A percentile compares a stretch with the other conserved stretches of the same genome.
phyloP scores from a whole-genome alignment of 2,888 invertebrate species.

The Drosophila ezoana region DNA sequence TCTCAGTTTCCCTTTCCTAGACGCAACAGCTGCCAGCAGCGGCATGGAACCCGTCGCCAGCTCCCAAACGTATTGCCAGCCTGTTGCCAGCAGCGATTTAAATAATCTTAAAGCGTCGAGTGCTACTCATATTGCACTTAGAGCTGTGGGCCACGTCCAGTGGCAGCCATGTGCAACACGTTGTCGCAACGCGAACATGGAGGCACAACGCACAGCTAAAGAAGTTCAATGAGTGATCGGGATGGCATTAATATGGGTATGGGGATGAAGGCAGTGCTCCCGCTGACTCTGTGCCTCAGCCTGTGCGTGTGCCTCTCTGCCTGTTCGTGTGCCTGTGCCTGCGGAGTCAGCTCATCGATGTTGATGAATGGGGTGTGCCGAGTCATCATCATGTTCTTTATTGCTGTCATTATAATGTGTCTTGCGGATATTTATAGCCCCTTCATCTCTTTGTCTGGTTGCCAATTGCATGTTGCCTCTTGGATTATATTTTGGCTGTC shows the following conservation, averaged over 20 bases:
- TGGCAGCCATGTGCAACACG: constrained; percentile 79
- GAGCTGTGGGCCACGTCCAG: constrained; percentile 36
- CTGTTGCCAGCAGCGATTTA: constrained; percentile 56
- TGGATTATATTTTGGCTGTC: constrained; percentile 40
- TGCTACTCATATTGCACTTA: constrained; percentile 80
- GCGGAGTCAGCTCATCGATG: constrained; percentile 54
- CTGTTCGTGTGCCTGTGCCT: not conserved
- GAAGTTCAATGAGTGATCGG: constrained; percentile 66
- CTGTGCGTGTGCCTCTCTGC: not conserved
- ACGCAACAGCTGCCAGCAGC: constrained; percentile 49
- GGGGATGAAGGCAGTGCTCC: constrained; percentile 6
- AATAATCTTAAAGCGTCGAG: constrained; percentile 68
- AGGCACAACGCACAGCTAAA: constrained; percentile 41
- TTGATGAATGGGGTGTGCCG: constrained; percentile 80
- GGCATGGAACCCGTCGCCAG: constrained; percentile 9
- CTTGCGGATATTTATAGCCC: constrained; percentile 70
- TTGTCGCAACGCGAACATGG: constrained; percentile 69
- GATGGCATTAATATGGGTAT: constrained; percentile 12
- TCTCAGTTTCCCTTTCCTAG: constrained; percentile 11
- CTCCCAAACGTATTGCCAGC: constrained; percentile 11
- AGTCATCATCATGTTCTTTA: constrained; percentile 75
- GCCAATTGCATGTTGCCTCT: constrained; percentile 45
- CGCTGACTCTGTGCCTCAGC: not conserved
- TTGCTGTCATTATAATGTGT: constrained; percentile 81
- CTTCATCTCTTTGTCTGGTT: constrained; percentile 40